Percentiles rank a stretch among this genome's conserved stretches.
phyloP scores from a whole-genome alignment of 2,113 vertebrate genomes.

The Carlito syrichta region DNA sequence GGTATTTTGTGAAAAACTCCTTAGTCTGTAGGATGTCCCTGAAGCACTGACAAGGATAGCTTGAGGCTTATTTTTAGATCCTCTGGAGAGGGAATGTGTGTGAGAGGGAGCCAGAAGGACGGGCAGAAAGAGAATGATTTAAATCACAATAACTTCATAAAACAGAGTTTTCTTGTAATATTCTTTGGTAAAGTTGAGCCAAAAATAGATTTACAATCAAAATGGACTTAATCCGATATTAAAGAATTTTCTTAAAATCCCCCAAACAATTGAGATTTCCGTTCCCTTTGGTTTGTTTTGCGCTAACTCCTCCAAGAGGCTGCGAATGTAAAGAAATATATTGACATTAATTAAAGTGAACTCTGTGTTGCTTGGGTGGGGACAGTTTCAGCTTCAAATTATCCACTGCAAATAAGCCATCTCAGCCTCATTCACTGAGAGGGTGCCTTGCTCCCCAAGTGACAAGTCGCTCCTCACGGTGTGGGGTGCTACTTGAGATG shows the following conservation, averaged over 20 bases:
- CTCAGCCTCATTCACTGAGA: not conserved
- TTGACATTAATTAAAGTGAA: conserved; percentile 37
- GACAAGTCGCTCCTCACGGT: too few relatives aligned
- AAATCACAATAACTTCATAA: conserved; percentile 79
- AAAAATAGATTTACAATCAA: conserved; percentile 80
- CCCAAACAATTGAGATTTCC: conserved; percentile 54
- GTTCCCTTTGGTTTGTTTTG: conserved; percentile 67
- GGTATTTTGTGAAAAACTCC: conserved; percentile 75
- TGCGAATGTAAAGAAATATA: conserved; percentile 48
- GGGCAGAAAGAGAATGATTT: conserved; percentile 62
- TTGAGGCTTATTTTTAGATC: conserved; percentile 80
- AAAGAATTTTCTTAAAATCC: conserved; percentile 73
- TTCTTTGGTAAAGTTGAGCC: conserved; percentile 75
- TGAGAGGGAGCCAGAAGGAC: conserved; percentile 18
- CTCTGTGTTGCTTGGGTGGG: not conserved
- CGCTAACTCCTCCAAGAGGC: conserved; percentile 78
- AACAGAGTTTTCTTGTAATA: conserved; percentile 73
- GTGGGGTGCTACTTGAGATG: too few relatives aligned
- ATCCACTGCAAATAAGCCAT: not conserved
- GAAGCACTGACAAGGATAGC: conserved; percentile 74
- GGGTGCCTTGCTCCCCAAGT: fast-evolving
- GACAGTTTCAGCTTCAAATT: not conserved
- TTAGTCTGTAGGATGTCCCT: conserved; percentile 79
- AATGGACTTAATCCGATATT: conserved; percentile 76
- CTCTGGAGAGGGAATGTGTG: conserved; percentile 72